Evolutionary conservation across 30 jellyfish, hydroid and myxozoan genomes (phyloP).

Genomic region (Sanderia malayensis): DNA sequence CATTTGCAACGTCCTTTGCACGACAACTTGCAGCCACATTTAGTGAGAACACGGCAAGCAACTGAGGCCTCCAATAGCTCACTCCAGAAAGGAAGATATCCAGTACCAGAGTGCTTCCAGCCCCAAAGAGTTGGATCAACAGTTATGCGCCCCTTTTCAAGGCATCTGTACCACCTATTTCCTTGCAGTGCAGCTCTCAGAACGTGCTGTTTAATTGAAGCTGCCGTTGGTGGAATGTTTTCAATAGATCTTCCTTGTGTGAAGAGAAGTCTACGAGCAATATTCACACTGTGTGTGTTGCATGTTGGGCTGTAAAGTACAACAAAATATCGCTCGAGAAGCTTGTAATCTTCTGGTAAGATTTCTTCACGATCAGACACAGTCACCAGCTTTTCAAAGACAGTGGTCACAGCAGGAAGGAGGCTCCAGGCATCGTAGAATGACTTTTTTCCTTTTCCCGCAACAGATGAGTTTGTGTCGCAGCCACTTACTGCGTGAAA

Average conservation of each 20-base stretch:
- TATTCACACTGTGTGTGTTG: background rate
- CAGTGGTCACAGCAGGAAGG: no score
- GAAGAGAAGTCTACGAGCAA: no score
- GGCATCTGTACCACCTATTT: background rate
- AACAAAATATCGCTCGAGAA: no score
- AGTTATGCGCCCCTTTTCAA: slow-evolving; percentile 1
- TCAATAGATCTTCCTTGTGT: background rate
- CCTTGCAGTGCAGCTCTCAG: background rate
- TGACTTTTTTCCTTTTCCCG: no score
- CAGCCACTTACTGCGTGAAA: no score
- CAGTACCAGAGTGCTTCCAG: background rate
- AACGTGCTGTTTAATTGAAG: background rate
- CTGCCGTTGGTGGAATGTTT: background rate
- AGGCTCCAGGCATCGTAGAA: no score
- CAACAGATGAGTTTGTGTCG: no score
- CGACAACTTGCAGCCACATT: background rate
- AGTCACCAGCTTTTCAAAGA: no score
- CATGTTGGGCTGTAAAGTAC: background rate
- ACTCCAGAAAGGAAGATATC: background rate
- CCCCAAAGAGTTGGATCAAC: background rate
- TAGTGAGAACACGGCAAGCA: background rate
- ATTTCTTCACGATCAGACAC: no score
- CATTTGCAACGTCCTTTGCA: background rate
- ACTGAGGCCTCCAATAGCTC: background rate
- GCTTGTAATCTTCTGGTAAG: no score